phyloP scores from a whole-genome alignment of 53 echinoderm and acorn worm species.

The Patiria pectinifera region DNA sequence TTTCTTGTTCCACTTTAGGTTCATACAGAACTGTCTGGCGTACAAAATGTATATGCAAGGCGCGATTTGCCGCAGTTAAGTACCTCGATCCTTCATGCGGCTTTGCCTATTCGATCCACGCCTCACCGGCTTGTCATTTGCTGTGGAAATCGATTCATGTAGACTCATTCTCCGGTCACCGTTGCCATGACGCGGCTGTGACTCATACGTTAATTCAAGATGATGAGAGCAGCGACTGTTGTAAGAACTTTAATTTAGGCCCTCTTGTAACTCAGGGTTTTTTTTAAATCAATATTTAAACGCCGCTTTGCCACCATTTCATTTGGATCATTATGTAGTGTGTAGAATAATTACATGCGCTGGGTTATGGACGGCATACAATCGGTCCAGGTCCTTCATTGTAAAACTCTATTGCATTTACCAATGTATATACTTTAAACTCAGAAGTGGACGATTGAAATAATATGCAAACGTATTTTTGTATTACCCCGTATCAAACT shows the following conservation, averaged over 20 bases:
- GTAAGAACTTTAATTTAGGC: background rate
- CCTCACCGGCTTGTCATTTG: slow-evolving; percentile 2
- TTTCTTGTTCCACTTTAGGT: no score
- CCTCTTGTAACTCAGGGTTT: background rate
- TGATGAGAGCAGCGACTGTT: background rate
- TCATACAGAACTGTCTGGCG: background rate
- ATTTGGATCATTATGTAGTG: background rate
- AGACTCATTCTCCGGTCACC: background rate
- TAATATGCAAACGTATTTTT: background rate
- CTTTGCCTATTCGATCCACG: slow-evolving; percentile 1
- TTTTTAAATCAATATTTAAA: background rate
- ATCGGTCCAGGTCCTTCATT: background rate
- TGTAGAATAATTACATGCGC: background rate
- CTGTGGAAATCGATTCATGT: slow-evolving; percentile 2
- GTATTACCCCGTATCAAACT: background rate
- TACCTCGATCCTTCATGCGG: background rate
- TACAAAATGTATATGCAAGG: background rate
- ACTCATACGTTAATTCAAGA: background rate
- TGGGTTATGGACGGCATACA: background rate
- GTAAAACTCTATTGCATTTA: background rate
- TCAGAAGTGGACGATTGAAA: background rate
- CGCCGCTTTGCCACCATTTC: no score
- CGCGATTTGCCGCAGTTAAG: background rate
- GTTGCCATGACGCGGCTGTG: background rate
- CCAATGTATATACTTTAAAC: background rate